Evolutionary conservation across 2,113 vertebrate genomes (phyloP), one percentile per base, ranked within the genome.

Genomic region (Rhadina sibilatrix): DNA sequence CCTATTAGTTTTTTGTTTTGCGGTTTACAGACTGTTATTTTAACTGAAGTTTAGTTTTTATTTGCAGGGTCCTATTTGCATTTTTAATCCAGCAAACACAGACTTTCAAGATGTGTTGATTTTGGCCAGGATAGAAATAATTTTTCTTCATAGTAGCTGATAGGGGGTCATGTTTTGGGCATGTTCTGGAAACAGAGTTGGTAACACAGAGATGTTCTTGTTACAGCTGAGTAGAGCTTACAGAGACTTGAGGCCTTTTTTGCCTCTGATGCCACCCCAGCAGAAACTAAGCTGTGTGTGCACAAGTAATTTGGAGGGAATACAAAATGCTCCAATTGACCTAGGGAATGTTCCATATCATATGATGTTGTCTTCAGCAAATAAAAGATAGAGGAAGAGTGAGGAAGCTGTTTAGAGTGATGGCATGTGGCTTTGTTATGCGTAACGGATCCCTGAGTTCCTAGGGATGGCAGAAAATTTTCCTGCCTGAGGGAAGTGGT

Each of bases 281-380:
- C 25, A 68, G 44, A 0, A 1, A 57, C 16, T 4, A n/a, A 65
- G 10, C 12, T 38, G 8, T 6, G 3, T 9, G 44, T n/a, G 12
- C n/a, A 31, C 27, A 83, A n/a, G 30, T 15, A 47, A 3, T 1
- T 24, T 16, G 17, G 44, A 70, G 8, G 12, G 19, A 44, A 31
- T 24, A 59, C 14, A 30, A 5, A 47, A 46, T 0, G 3, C 15
- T 31, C 13, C 21, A 40, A 3, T 15, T 57, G 53, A 35, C 47
- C 13, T 8, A 44, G 40, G 13, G 47, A 40, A 50, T 24, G 15
- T 46, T 35, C 18, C 25, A 30, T 30, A 25, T 8, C 5, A 5
- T 37, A 11, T 5, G 11, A 12, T 3, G 1, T 12, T 31, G 5
- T 60, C 31, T 27, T 37, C 31, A 82, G 31, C 17, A 77, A 23